Conservation (phyloP, 2,113 vertebrate genomes). For the Hemibagrus wyckioides region DNA sequence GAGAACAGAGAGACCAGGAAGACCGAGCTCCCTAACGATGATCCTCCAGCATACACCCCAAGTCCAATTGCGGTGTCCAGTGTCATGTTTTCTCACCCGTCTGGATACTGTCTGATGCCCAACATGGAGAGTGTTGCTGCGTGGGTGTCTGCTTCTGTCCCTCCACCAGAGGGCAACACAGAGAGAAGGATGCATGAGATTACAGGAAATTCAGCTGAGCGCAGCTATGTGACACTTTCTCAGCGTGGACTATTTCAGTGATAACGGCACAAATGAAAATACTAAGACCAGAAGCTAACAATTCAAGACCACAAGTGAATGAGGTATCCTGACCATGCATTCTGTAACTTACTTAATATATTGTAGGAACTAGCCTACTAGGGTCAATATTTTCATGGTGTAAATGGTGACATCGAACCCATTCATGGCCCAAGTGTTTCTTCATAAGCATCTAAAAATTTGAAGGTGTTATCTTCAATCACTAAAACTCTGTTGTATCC, state of each 20-base stretch:
- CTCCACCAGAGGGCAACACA: neutral
- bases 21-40: neutral
- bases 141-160: conserved; percentile 12
- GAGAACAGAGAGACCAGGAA: neutral
- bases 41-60: conserved; percentile 43
- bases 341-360: neutral
- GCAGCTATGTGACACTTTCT: conserved; percentile 33
- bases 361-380: neutral
- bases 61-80: neutral
- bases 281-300: neutral
- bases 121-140: neutral
- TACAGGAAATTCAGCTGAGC: neutral
- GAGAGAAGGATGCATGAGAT: neutral
- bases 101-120: conserved; percentile 54
- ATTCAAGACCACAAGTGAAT: neutral
- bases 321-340: neutral
- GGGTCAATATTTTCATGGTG: too few species aligned
- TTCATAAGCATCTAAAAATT: too few species aligned
- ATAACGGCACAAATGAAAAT: neutral
- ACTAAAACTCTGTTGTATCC: too few species aligned
- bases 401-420: too few species aligned
- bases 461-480: too few species aligned
- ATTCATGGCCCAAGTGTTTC: too few species aligned
- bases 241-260: neutral
- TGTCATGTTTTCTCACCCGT: conserved; percentile 31